Evolutionary conservation across 2,888 invertebrate species (phyloP).

Genomic region (Limnephilus auricula): DNA sequence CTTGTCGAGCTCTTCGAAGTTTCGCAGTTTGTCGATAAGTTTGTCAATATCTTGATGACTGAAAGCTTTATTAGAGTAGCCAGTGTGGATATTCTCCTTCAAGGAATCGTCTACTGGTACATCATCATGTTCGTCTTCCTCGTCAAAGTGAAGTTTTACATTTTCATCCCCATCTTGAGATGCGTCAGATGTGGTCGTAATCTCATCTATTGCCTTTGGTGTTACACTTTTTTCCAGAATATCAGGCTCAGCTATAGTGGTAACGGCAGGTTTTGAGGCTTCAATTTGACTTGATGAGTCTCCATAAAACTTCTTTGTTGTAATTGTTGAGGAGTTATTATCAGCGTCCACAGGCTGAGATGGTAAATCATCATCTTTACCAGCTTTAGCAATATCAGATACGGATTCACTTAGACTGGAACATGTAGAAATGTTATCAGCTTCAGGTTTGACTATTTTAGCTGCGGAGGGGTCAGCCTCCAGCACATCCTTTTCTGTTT

Average conservation of each 20-base stretch:
- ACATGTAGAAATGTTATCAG: constrained; percentile 45
- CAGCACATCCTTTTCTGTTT: constrained; percentile 61
- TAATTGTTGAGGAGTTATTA: constrained; percentile 72
- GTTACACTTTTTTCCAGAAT: not conserved
- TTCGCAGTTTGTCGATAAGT: constrained; percentile 76
- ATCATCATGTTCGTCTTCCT: constrained; percentile 71
- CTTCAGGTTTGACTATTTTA: constrained; percentile 53
- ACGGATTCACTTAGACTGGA: constrained; percentile 33
- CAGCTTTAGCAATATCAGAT: constrained; percentile 68
- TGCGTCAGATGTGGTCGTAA: constrained; percentile 68
- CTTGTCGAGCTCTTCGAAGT: constrained; percentile 76
- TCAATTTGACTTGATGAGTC: constrained; percentile 66
- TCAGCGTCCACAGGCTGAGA: constrained; percentile 67
- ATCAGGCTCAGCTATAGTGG: not conserved
- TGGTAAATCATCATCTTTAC: constrained; percentile 67
- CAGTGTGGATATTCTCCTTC: constrained; percentile 69
- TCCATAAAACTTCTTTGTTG: constrained; percentile 73
- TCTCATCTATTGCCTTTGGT: not conserved
- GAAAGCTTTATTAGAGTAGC: constrained; percentile 45
- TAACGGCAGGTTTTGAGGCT: constrained; percentile 8
- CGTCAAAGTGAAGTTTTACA: constrained; percentile 75
- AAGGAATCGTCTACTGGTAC: constrained; percentile 68
- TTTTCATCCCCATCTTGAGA: constrained; percentile 73
- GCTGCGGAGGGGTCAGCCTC: constrained; percentile 43
- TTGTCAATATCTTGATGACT: constrained; percentile 71